These are phyloP conservation scores for Pollachius pollachius DNA, from an alignment of 2,113 vertebrate species.

Conservation along the genomic window DNA sequence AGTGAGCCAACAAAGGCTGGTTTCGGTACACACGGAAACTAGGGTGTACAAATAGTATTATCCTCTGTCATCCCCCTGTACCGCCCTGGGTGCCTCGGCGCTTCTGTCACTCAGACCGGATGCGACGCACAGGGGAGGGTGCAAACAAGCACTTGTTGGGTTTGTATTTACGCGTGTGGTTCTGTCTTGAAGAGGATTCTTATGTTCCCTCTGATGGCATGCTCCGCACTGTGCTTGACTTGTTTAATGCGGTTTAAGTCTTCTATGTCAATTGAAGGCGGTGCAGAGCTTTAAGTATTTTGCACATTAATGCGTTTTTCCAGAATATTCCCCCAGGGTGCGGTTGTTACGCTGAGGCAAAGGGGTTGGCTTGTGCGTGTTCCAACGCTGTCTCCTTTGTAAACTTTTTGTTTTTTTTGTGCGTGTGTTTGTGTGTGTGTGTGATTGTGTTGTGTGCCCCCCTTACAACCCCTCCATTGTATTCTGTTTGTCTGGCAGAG, in stretches of 20 bases:
- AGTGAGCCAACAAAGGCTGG: constrained; percentile 43
- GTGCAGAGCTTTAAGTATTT: constrained; percentile 76
- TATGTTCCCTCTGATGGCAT: constrained; percentile 52
- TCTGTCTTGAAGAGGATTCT: constrained; percentile 60
- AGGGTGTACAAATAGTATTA: constrained; percentile 52
- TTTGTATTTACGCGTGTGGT: constrained; percentile 33
- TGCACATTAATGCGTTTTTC: constrained; percentile 78
- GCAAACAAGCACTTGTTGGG: constrained; percentile 10
- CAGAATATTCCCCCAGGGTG: constrained; percentile 75
- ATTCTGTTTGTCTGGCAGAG: constrained; percentile 28
- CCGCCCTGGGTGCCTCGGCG: constrained; percentile 38
- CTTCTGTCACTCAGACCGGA: constrained; percentile 44
- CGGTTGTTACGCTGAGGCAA: constrained; percentile 58
- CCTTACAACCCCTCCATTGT: constrained; percentile 18
- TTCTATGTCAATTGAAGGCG: constrained; percentile 76
- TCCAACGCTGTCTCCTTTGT: constrained; percentile 57
- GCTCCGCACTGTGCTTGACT: constrained; percentile 68
- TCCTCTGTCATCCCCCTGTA: constrained; percentile 41
- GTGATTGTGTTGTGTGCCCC: constrained; percentile 46
- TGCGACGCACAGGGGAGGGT: neutral
- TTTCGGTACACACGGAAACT: constrained; percentile 31
- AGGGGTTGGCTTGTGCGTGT: constrained; percentile 57
- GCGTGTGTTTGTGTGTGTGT: constrained; percentile 1
- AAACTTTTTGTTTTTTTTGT: constrained; percentile 58
- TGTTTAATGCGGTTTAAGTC: constrained; percentile 77